Evolutionary conservation across 2,797 vertebrate species (phyloP), one percentile per base, ranked within the genome.

Genomic region (Catostomus latipinnis): DNA sequence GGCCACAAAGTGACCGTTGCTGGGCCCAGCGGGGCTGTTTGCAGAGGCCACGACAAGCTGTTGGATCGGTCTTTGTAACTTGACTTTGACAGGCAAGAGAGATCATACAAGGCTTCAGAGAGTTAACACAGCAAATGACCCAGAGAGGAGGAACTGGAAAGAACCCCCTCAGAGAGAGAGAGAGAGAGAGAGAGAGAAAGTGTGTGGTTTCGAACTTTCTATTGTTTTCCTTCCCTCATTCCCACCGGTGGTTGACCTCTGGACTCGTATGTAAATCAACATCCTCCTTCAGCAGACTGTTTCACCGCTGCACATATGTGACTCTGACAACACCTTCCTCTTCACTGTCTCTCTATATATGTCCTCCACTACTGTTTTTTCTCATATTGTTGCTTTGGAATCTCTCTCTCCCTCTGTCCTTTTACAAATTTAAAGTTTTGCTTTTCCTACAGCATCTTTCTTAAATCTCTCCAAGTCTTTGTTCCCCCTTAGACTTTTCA

Each of bases 231-330:
- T 69, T 67, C 46, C 71, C 67, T 69, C 48, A 60, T 63, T 73
- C 65, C 50, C 70, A 65, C 16, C 49, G 4, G 16, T 8, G 52
- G 8, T 16, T 84, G 83, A 86, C 80, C 85, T 88, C 82, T 81
- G 82, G 74, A 83, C 85, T 81, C 49, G 3, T 77, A 83, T 83
- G 78, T 74, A 86, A 86, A 83, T 80, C 34, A 81, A 71, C 48
- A 72, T 72, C 77, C 62, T 54, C 46, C 70, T 80, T 43, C 43
- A 53, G 14, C 65, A 52, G 52, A 48, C 43, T 9, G 52, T 67
- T 66, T 58, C 10, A 49, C 7, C 45, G 34, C 62, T 16, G 34
- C 34, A 34, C 34, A 34, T 4, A 34, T 34, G 34, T 4, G 34
- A 34, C 34, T 34, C 34, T 34, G 34, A 34, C 34, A 34, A 34